Evolutionary conservation across 2,888 invertebrate species (phyloP), one percentile per base, ranked within the genome.

Genomic region (Poecilus cupreus): DNA sequence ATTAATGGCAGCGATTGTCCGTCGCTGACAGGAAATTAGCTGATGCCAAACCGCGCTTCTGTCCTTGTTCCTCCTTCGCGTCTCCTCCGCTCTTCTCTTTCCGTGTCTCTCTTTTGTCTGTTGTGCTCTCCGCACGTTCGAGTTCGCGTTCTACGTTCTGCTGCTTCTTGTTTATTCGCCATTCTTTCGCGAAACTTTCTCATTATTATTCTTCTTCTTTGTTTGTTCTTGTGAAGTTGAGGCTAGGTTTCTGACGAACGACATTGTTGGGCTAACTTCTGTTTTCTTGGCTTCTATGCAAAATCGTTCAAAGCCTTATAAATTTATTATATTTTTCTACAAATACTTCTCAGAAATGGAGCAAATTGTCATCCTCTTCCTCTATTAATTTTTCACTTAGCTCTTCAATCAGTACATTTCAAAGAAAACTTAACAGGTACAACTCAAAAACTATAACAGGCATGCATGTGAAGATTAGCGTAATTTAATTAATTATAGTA

Each of bases 1-100:
- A 88, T 88, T 88, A 87, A 88, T 88, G 87, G 87, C 85, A 57
- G 85, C 84, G 88, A 87, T 88, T 87, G 87, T 87, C 86, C 86
- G 85, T 82, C 83, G 83, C 84, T 84, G 84, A 83, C 86, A 86
- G 86, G 86, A 87, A 86, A 87, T 86, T 86, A 86, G 86, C 85
- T 86, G 80, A 80, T 80, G 72, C 80, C 80, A 80, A 80, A 80
- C 72, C 72, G 72, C 72, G 72, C 43, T 10, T 5, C 20, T 39
- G 20, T 70, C 39, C 43, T 72, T 72, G 22, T 72, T 72, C 46
- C 24, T 72, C 72, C 32, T 46, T 46, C 24, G 20, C 39, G 32
- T 32, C 32, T 60, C 54, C 54, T 54, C 0, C 20, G 2, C 24
- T 22, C 24, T 24, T 22, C 60, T 60, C n/a, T 60, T 10, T 10